Evolutionary conservation across 2,888 invertebrate genomes (phyloP), one percentile per base, ranked within the genome.

Genomic region (Embidobia sp.): DNA sequence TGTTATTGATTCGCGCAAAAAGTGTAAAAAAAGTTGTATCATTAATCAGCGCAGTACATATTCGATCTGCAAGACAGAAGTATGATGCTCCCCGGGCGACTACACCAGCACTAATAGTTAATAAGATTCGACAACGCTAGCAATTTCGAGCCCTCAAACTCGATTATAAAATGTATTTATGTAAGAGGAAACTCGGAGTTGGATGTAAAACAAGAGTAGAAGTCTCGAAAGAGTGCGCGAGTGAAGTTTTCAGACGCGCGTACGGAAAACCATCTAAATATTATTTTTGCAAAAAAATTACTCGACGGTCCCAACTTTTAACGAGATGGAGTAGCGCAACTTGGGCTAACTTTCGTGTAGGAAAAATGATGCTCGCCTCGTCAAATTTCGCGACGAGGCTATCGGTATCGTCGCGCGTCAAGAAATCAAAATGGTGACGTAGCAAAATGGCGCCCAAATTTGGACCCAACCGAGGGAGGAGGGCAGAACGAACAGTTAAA

Each of bases 251-350:
- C 27, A 42, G 64, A 26, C 66, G 35, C 15, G 40, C 64, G 61
- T 76, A 77, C 78, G 63, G 81, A 83, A 84, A 87, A 85, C 85
- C 83, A 83, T 84, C 83, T 83, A 85, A 86, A 86, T 86, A 85
- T 85, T 86, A 86, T 85, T 86, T 85, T 78, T 82, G 77, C 75
- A 70, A 73, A 75, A 59, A 78, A 79, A 69, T 77, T 78, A 78
- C 76, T 80, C 70, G 63, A 48, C 66, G 76, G 81, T 48, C 75
- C 22, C 82, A 86, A 85, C 83, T 86, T 86, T 86, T 85, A 86
- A 86, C 85, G 86, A 85, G 85, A 85, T 84, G 83, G 83, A 81
- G 82, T 79, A 82, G 79, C 72, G 79, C 77, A 82, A 84, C 82
- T 84, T 84, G 81, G 81, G 80, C 83, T 8, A 15, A 15, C 13